Base-by-base conservation (phyloP, 2,113 vertebrate genomes). In the Hippotragus niger region DNA sequence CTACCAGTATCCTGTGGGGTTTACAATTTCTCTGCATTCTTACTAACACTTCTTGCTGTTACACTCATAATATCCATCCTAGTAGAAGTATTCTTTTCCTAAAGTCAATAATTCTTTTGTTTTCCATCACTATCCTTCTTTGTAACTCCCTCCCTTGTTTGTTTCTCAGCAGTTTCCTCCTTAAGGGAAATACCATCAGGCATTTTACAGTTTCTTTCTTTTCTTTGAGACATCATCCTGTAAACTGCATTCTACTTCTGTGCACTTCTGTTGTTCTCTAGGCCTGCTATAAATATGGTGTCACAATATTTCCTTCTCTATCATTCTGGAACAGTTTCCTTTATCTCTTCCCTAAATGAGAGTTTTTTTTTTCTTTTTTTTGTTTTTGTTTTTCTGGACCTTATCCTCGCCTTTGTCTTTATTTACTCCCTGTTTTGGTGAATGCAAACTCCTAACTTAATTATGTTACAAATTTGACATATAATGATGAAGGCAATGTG, bases 361-460 rank as follows among this genome's bases (percentile, higher is more conserved):
- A 64, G 7, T 2, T 36, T n/a, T n/a, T 0, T 10, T 45, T 76
- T 27, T 8, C 17, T 5, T 47, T 3, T 33, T 11, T 21, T 21
- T 36, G 1, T 36, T 15, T 78, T 9, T 78, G 15, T 15, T 57
- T 92, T 52, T 12, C 43, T 52, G 21, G n/a, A 43, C 25, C 11
- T 33, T 76, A 67, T 47, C 12, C 25, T 92, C 23, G 31, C 33
- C n/a, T 78, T 40, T 57, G 36, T 60, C 82, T 67, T 90, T 64
- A 25, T 86, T 33, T 64, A 47, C 19, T 76, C 17, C 23, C 62
- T 50, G 3, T 60, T 86, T 86, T 87, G 36, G 8, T 80, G 21
- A 88, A 71, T 15, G 58, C 8, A 43, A 96, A 83, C 7, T 21
- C 33, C 17, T n/a, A 43, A 8, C 7, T 45, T 84, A 23, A 29